Conservation (phyloP, 2,888 invertebrate genomes). For the Eustalomyia histrio region DNA sequence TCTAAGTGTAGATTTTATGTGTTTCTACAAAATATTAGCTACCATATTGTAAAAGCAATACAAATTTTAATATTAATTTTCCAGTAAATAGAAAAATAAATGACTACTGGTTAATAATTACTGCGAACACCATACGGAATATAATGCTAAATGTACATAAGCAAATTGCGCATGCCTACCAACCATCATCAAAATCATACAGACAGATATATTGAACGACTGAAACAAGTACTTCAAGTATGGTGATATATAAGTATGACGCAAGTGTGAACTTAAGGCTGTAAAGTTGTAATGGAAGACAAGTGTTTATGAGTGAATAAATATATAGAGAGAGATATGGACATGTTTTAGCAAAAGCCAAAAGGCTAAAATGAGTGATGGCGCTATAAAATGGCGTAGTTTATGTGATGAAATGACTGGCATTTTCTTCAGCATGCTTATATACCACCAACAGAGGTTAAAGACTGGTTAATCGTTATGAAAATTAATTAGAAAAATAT, state of each 20-base stretch:
- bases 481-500: conserved; percentile 50
- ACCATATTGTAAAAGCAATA: too few species aligned
- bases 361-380: conserved; percentile 60
- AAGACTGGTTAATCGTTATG: conserved; percentile 51
- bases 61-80: too few species aligned
- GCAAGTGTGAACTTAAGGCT: conserved; percentile 67
- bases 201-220: not conserved
- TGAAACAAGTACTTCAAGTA: not conserved
- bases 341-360: conserved; percentile 11
- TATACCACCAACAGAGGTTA: conserved; percentile 40
- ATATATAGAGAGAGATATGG: conserved; percentile 7
- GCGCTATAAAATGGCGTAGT: conserved; percentile 64
- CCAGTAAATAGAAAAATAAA: not conserved
- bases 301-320: conserved; percentile 21
- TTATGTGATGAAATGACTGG: conserved; percentile 57
- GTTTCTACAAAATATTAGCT: too few species aligned
- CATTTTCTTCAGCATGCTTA: not conserved
- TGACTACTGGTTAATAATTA: conserved; percentile 34
- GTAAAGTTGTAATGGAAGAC: conserved; percentile 54
- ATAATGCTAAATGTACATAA: conserved; percentile 15
- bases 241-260: conserved; percentile 32
- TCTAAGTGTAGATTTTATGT: too few species aligned
- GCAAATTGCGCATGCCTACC: conserved; percentile 37
- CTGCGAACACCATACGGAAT: conserved; percentile 1
- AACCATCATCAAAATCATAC: conserved; percentile 23